phyloP scores from a whole-genome alignment of 2,888 invertebrate species.

The Rhamphomyia laevipes region DNA sequence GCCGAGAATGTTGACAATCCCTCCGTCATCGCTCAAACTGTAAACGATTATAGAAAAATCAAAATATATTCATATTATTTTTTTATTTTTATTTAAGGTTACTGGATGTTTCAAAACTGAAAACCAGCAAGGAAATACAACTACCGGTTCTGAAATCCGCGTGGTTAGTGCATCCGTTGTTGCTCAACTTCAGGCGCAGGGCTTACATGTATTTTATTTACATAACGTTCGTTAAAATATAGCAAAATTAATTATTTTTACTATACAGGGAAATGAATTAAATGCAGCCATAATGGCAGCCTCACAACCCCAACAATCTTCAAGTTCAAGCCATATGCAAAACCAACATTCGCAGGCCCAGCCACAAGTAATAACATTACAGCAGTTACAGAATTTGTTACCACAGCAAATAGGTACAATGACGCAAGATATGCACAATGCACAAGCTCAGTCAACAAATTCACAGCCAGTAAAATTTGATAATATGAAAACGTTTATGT shows the following conservation, averaged over 20 bases:
- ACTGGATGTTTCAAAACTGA: not conserved
- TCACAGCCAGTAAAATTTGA: not conserved
- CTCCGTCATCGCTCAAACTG: too few relatives aligned
- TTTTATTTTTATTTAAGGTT: not conserved
- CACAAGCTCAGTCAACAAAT: too few relatives aligned
- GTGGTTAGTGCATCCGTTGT: not conserved
- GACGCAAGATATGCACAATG: conserved; percentile 4
- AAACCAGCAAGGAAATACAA: not conserved
- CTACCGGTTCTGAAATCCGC: not conserved
- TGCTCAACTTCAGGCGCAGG: not conserved
- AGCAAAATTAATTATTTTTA: not conserved
- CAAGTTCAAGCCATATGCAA: conserved; percentile 10
- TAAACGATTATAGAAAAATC: too few relatives aligned
- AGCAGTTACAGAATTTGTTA: conserved; percentile 19
- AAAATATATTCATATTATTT: not conserved
- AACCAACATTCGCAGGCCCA: conserved; percentile 11
- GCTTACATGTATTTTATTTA: not conserved
- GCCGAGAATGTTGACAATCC: too few relatives aligned
- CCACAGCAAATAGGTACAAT: conserved; percentile 19
- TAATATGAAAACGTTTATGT: conserved; percentile 18
- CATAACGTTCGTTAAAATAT: not conserved
- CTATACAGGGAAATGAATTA: conserved; percentile 10
- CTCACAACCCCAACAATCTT: conserved; percentile 16
- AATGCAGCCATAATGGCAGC: conserved; percentile 21
- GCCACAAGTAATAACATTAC: conserved; percentile 19